phyloP scores from a whole-genome alignment of 2,113 vertebrate genomes.

The Baryphthengus martii region DNA sequence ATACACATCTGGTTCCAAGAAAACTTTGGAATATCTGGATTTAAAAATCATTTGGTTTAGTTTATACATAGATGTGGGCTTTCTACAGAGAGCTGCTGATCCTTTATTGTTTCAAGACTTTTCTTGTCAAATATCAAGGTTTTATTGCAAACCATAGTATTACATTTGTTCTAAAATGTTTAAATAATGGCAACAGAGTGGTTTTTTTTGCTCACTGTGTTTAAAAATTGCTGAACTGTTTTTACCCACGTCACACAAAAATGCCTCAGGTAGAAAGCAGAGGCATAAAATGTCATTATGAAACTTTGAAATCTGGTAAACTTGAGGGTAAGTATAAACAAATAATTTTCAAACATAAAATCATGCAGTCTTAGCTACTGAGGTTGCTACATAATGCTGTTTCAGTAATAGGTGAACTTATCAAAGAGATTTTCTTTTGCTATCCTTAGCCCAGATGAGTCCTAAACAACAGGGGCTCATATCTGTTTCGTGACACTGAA shows the following conservation, averaged over 20 bases:
- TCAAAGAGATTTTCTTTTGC: neutral
- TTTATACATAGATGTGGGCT: neutral
- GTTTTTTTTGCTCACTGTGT: neutral
- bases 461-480: neutral
- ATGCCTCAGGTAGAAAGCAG: neutral
- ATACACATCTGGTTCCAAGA: neutral
- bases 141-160: neutral
- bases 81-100: neutral
- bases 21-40: neutral
- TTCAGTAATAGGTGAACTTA: neutral
- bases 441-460: neutral
- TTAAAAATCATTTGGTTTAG: neutral
- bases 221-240: neutral
- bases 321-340: neutral
- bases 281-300: neutral
- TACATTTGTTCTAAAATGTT: neutral
- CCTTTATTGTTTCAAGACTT: neutral
- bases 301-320: neutral
- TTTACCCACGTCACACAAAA: neutral
- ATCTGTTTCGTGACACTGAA: neutral
- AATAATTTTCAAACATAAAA: neutral
- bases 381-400: neutral
- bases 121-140: conserved; percentile 9
- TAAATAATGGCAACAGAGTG: neutral
- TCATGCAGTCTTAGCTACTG: neutral